A percentile compares a stretch with the other conserved stretches of the same genome.
These are phyloP conservation scores for Mesitornis unicolor DNA, from an alignment of 2,113 vertebrate genomes.

Conservation along the genomic window DNA sequence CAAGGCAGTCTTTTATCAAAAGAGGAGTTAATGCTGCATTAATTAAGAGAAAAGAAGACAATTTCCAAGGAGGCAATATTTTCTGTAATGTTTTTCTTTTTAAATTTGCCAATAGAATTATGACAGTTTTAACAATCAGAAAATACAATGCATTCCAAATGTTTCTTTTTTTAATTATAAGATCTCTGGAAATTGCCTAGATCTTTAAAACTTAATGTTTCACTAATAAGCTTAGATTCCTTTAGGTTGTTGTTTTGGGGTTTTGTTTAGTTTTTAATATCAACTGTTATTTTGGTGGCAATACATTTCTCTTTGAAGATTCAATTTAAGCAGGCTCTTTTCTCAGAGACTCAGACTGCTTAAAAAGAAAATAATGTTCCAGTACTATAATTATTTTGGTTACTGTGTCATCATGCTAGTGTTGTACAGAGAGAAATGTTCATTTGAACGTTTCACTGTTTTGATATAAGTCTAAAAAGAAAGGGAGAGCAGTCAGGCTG, in stretches of 20 bases:
- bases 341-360: neutral
- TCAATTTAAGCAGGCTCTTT: neutral
- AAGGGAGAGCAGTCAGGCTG: neutral
- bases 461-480: neutral
- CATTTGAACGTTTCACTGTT: neutral
- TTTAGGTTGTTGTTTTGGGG: neutral
- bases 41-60: constrained; percentile 6
- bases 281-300: constrained; percentile 22
- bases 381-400: constrained; percentile 33
- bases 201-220: constrained; percentile 48
- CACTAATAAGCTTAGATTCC: constrained; percentile 29
- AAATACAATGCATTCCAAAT: constrained; percentile 18
- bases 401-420: constrained; percentile 4
- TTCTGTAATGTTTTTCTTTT: constrained; percentile 28
- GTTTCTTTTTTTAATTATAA: constrained; percentile 42
- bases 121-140: constrained; percentile 42
- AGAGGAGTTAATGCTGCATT: neutral
- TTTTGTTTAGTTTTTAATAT: neutral
- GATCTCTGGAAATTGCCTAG: constrained; percentile 14
- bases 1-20: constrained; percentile 40
- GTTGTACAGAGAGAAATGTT: neutral
- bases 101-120: neutral
- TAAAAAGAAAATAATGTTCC: constrained; percentile 20
- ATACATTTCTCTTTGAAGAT: constrained; percentile 52
- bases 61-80: neutral